Conservation (phyloP, 2,113 vertebrate species). For the Paradisaea rubra region DNA sequence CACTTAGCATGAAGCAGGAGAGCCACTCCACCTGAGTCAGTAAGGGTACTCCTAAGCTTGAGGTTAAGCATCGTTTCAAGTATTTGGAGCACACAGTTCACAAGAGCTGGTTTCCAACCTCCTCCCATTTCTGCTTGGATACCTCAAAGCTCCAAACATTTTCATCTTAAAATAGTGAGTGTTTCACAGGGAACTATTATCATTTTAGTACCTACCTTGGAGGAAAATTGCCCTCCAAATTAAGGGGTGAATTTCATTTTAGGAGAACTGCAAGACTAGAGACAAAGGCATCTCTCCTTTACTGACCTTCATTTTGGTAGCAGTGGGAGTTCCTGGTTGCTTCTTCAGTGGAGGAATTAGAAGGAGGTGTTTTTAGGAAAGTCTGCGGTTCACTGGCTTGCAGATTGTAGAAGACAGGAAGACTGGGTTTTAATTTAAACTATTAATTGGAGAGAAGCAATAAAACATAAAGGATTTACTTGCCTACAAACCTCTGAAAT, state of each 20-base stretch:
- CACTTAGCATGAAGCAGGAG: not conserved
- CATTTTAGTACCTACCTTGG: not conserved
- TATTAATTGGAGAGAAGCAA: conserved; percentile 64
- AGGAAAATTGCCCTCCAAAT: conserved; percentile 6
- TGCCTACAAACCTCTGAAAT: conserved; percentile 67
- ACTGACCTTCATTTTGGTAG: not conserved
- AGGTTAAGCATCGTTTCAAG: not conserved
- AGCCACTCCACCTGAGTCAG: not conserved
- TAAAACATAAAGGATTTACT: conserved; percentile 60
- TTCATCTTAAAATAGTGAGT: not conserved
- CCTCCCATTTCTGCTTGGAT: not conserved
- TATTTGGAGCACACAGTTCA: not conserved
- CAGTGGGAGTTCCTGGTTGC: not conserved
- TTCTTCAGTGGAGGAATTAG: not conserved
- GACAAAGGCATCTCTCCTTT: not conserved
- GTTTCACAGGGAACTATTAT: not conserved
- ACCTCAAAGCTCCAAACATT: not conserved
- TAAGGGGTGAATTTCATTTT: conserved; percentile 12
- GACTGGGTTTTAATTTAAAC: conserved; percentile 60
- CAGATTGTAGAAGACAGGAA: conserved; percentile 21
- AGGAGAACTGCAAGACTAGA: not conserved
- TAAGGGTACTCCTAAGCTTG: not conserved
- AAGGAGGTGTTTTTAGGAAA: conserved; percentile 24
- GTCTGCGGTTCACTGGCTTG: conserved; percentile 37
- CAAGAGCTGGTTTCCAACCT: not conserved